Evolutionary conservation across 2,888 invertebrate species (phyloP).

Genomic region (Andricus curvator): DNA sequence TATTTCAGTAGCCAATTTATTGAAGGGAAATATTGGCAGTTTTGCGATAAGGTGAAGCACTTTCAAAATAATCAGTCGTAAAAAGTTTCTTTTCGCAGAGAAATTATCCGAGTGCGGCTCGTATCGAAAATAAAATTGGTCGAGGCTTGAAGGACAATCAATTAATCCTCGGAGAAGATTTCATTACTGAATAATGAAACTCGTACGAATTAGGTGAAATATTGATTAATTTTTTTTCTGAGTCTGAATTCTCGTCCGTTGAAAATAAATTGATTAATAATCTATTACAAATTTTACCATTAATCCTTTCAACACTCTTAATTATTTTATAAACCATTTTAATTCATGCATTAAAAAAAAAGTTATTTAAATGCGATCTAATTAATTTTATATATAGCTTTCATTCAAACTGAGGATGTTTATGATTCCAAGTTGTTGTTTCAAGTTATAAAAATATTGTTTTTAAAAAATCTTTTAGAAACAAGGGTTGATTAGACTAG

Average conservation of each 20-base stretch:
- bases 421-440: too few relatives aligned
- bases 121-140: slow-evolving; percentile 4
- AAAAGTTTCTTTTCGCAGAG: not conserved
- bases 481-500: too few relatives aligned
- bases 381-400: too few relatives aligned
- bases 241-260: not conserved
- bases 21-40: not conserved
- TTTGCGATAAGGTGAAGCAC: slow-evolving; percentile 10
- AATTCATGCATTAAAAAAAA: too few relatives aligned
- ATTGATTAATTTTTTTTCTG: not conserved
- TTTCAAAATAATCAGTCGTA: slow-evolving; percentile 7
- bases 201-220: not conserved
- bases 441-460: too few relatives aligned
- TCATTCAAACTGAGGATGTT: too few relatives aligned
- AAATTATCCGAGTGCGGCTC: not conserved
- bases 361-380: too few relatives aligned
- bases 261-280: too few relatives aligned
- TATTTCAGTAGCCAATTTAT: slow-evolving; percentile 20
- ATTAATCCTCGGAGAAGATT: not conserved
- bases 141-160: not conserved
- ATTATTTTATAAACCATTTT: too few relatives aligned
- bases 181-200: not conserved
- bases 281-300: too few relatives aligned
- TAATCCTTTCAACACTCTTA: too few relatives aligned
- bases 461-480: too few relatives aligned